phyloP scores from a whole-genome alignment of 2,888 invertebrate genomes.

The Heliothis peltigera region DNA sequence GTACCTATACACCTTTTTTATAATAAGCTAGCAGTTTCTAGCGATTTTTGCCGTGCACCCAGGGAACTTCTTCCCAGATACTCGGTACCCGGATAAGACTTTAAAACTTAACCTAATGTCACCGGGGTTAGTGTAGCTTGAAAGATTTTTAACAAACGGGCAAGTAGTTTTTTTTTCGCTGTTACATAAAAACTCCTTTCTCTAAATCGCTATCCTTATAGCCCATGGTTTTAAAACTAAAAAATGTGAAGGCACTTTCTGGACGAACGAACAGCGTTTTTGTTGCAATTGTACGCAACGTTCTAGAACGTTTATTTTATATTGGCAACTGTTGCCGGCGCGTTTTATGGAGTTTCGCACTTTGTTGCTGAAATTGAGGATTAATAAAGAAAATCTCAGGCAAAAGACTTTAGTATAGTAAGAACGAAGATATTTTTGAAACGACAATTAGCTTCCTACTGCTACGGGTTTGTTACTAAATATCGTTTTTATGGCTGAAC shows the following conservation, averaged over 20 bases:
- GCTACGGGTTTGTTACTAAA: too few relatives aligned
- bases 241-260: constrained; percentile 64
- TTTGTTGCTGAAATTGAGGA: constrained; percentile 46
- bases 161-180: too few relatives aligned
- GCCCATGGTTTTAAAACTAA: constrained; percentile 50
- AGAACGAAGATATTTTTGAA: not conserved
- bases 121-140: too few relatives aligned
- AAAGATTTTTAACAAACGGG: too few relatives aligned
- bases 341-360: constrained; percentile 61
- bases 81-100: too few relatives aligned
- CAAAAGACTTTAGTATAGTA: constrained; percentile 1
- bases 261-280: constrained; percentile 60
- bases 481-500: too few relatives aligned
- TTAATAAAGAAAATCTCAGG: not conserved
- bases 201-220: constrained; percentile 26
- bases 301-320: constrained; percentile 52
- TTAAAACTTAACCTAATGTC: too few relatives aligned
- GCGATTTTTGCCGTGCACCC: too few relatives aligned
- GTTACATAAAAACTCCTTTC: not conserved
- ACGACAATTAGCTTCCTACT: too few relatives aligned
- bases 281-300: constrained; percentile 65
- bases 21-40: too few relatives aligned
- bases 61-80: too few relatives aligned
- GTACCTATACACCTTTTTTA: too few relatives aligned
- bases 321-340: constrained; percentile 47